Evolutionary conservation across 2,888 invertebrate species (phyloP), one percentile per base, ranked within the genome.

Genomic region (Hipparchia sbordonii): DNA sequence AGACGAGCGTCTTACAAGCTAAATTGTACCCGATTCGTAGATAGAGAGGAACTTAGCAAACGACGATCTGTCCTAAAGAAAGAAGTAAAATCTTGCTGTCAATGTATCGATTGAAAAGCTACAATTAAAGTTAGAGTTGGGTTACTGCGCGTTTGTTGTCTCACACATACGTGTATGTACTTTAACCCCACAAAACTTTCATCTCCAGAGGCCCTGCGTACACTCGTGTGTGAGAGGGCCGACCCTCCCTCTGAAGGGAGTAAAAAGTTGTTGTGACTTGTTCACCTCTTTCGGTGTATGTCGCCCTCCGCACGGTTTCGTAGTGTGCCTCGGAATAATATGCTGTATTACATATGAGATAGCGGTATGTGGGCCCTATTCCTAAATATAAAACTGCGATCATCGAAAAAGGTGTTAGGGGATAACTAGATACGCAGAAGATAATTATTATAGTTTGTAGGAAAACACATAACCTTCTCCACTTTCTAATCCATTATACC

Each of bases 91-190:
- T 71, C 57, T 71, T 69, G 56, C 59, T 45, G 72, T 74, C 76
- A 76, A 72, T 86, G 86, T 92, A 93, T 93, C 91, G 93, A 93
- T 93, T 93, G 92, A 91, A 93, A 92, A 89, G 92, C 91, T 91
- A 92, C 92, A 93, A 93, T 93, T 93, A 93, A 93, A 93, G 88
- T 93, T 92, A 89, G 90, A 90, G 92, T 92, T 92, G 89, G 91
- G 89, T 90, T 91, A 90, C 87, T 89, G 87, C 89, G 88, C 88
- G 89, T 90, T 90, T 91, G 90, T 91, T 91, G 91, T 91, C 91
- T 90, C 89, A 83, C 87, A 86, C 85, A 80, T 79, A 85, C 83
- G 87, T 87, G 83, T 88, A 89, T 89, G 89, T 89, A 85, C 84
- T 86, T 88, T 88, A 91, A 91, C 93, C 93, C 93, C 93, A 91